Evolutionary conservation across 2,113 vertebrate genomes (phyloP).

Genomic region (Arenaria interpres): DNA sequence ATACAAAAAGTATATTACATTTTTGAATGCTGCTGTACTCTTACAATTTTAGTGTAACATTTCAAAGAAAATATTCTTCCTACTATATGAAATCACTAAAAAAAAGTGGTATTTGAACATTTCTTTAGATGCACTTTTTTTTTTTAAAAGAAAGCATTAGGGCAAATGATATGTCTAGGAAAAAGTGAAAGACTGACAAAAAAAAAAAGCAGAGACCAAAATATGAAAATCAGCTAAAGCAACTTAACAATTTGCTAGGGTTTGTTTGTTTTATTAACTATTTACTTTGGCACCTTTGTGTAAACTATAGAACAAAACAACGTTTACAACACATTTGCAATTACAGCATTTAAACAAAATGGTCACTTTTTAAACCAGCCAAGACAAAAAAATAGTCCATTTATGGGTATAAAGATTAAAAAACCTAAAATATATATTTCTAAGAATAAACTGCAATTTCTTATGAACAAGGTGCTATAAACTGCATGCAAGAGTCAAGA

Average conservation of each 20-base stretch:
- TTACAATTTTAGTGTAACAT: constrained; percentile 64
- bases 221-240: constrained; percentile 62
- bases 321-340: constrained; percentile 66
- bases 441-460: constrained; percentile 72
- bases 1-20: constrained; percentile 77
- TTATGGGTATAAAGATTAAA: constrained; percentile 68
- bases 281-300: constrained; percentile 74
- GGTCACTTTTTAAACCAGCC: constrained; percentile 71
- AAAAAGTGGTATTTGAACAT: constrained; percentile 40
- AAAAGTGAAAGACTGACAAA: constrained; percentile 28
- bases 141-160: constrained; percentile 56
- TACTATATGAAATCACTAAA: constrained; percentile 57
- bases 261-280: constrained; percentile 52
- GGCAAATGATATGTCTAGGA: constrained; percentile 56
- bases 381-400: constrained; percentile 69
- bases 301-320: constrained; percentile 71
- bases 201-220: constrained; percentile 30
- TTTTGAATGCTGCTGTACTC: constrained; percentile 79
- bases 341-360: constrained; percentile 70
- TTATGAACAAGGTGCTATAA: constrained; percentile 75
- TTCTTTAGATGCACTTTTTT: constrained; percentile 39
- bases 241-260: constrained; percentile 38
- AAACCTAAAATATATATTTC: constrained; percentile 69
- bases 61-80: constrained; percentile 61
- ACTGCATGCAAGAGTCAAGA: constrained; percentile 64